phyloP scores from a whole-genome alignment of 2,888 invertebrate species.

The Sarcophaga rosellei region DNA sequence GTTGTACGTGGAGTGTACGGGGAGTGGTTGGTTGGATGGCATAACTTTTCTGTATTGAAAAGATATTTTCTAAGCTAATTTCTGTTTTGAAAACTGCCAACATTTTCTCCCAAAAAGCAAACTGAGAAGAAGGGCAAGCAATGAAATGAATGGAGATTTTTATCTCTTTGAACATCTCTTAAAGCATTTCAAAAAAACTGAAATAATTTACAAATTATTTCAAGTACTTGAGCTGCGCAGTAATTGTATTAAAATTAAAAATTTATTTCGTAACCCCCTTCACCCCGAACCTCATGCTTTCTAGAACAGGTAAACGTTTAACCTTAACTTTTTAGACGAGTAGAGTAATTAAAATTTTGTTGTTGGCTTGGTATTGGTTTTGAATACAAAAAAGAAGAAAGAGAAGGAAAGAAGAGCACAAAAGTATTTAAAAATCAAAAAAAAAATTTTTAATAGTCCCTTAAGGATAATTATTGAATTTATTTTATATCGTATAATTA shows the following conservation, averaged over 20 bases:
- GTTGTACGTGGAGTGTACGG: not conserved
- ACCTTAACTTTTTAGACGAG: not conserved
- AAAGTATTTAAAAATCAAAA: conserved; percentile 40
- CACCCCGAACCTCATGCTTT: not conserved
- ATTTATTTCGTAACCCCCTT: not conserved
- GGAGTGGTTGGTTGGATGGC: no score
- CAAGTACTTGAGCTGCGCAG: not conserved
- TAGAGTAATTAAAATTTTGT: conserved; percentile 46
- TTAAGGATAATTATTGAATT: conserved; percentile 47
- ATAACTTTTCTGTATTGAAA: not conserved
- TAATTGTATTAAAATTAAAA: not conserved
- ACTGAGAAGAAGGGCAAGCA: not conserved
- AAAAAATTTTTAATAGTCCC: conserved; percentile 26
- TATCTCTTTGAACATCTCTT: not conserved
- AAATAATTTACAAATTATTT: not conserved
- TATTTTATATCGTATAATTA: conserved; percentile 38
- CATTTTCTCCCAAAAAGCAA: not conserved
- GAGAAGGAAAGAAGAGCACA: not conserved
- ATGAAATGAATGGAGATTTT: no score
- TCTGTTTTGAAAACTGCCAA: conserved; percentile 19
- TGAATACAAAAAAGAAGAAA: not conserved
- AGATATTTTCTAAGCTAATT: conserved; percentile 26
- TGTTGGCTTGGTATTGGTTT: not conserved
- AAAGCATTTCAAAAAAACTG: not conserved
- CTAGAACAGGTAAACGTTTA: not conserved